Base-by-base conservation (phyloP, 2,888 invertebrate genomes). In the Myathropa florea region DNA sequence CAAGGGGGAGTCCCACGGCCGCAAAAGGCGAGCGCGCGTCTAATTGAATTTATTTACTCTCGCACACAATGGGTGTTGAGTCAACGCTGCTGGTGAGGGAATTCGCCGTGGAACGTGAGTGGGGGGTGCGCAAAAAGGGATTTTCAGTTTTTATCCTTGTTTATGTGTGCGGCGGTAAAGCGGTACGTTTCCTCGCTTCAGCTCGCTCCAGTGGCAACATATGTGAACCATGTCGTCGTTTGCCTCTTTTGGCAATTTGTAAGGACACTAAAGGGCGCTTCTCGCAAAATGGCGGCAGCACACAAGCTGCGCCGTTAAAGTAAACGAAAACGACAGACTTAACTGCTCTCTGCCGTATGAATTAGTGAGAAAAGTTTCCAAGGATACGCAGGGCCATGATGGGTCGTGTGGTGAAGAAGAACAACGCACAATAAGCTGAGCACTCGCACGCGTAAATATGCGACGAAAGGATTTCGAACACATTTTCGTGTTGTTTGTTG, bases 31-130 rank as follows among this genome's bases (percentile, higher is more conserved):
- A 24, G n/a, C 57, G 57, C 46, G 46, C 46, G 23, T 57, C 64
- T 81, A 81, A 75, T 73, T 81, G 70, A 75, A 81, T 81, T 81
- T 75, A 75, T 81, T 81, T 33, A 23, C 63, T 64, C 59, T n/a
- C n/a, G n/a, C n/a, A 75, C 21, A 81, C 75, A 75, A 68, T 28
- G 61, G 68, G 60, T 61, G 30, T 18, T 39, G 24, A 57, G 24
- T 46, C 18, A 33, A 33, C 12, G 33, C 33, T 70, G 24, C 36
- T 33, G 36, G 39, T 39, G 39, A 39, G 46, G 18, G 46, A 18
- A 46, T 46, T 46, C n/a, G 46, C 18, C 24, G 24, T 24, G 24
- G 57, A 9, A 73, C 80, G 75, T 75, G 63, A 57, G 64, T 59
- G 57, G 21, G n/a, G 18, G 26, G 63, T 60, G 6, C 28, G n/a